Base-by-base conservation (phyloP, 2,888 invertebrate genomes). In the Myopa tessellatipennis region DNA sequence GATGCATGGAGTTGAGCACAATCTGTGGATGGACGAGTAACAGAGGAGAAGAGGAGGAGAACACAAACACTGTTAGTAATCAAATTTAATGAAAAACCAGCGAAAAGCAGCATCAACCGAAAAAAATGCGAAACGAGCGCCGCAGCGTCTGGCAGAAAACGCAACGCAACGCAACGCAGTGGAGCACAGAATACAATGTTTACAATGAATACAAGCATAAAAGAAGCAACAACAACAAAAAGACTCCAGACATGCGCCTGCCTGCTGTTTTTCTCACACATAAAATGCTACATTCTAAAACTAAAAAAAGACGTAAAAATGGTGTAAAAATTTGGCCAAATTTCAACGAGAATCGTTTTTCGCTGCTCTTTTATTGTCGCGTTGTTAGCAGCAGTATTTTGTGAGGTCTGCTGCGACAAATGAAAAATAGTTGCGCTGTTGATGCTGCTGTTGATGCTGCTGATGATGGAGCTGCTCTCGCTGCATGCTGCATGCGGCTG, bases 1-100 rank as follows among this genome's bases (percentile, higher is more conserved):
- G 95, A 92, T 99, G 99, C 99, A 99, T 99, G 65, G 99, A 99
- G 90, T 99, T 99, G 81, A 99, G 91, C 84, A 99, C 98, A 89
- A 99, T 94, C 99, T 99, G 94, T 14, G 84, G 83, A 55, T 18
- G 36, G 52, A 1, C 3, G 7, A 2, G 45, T 16, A 26, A 1
- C n/a, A 36, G n/a, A 58, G 5, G 60, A 55, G 45, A 52, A 16
- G 8, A 71, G 8, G 45, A 55, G 38, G 4, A 60, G 8, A 65
- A 52, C 8, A 78, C 40, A 58, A 10, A 14, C 14, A 50, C 8
- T 10, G 1, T 8, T 50, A 8, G 50, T 14, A 50, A 14, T 50
- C 50, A 50, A 50, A 50, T 50, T 14, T 10, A 10, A 10, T 14
- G 50, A 50, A 50, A 50, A 8, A 26, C 26, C 26, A 1, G 2